phyloP scores from a whole-genome alignment of 53 echinoderm and acorn worm genomes.

The Glandiceps talaboti region DNA sequence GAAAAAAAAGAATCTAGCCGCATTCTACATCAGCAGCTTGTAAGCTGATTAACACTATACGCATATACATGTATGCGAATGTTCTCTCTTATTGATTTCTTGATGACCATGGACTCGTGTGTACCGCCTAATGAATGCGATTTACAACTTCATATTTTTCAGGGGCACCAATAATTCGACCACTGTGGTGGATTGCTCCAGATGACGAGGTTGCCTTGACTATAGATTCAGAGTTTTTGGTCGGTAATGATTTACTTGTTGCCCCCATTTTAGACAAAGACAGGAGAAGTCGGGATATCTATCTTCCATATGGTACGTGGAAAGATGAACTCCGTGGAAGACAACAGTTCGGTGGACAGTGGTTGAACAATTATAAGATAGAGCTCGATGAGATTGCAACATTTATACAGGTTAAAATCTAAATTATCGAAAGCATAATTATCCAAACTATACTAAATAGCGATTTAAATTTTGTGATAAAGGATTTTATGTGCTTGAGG shows the following conservation, averaged over 20 bases:
- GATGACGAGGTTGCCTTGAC: constrained; percentile 26
- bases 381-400: constrained; percentile 53
- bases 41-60: too few relatives aligned
- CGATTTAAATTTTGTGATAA: too few relatives aligned
- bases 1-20: too few relatives aligned
- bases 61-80: too few relatives aligned
- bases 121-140: too few relatives aligned
- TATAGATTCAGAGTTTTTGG: constrained; percentile 54
- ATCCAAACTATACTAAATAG: too few relatives aligned
- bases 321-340: constrained; percentile 17
- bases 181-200: constrained; percentile 72
- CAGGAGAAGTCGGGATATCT: constrained; percentile 35
- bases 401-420: constrained; percentile 10
- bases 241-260: constrained; percentile 48
- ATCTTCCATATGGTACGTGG: constrained; percentile 66
- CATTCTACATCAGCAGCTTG: too few relatives aligned
- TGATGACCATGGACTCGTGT: too few relatives aligned
- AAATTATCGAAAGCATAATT: too few relatives aligned
- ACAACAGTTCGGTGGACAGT: constrained; percentile 25
- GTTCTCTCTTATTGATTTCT: too few relatives aligned
- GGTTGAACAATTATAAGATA: constrained; percentile 41
- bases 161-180: constrained; percentile 72
- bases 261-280: constrained; percentile 44
- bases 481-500: too few relatives aligned
- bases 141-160: too few relatives aligned